phyloP scores from a whole-genome alignment of 2,113 vertebrate species.

The Epinephelus lanceolatus region DNA sequence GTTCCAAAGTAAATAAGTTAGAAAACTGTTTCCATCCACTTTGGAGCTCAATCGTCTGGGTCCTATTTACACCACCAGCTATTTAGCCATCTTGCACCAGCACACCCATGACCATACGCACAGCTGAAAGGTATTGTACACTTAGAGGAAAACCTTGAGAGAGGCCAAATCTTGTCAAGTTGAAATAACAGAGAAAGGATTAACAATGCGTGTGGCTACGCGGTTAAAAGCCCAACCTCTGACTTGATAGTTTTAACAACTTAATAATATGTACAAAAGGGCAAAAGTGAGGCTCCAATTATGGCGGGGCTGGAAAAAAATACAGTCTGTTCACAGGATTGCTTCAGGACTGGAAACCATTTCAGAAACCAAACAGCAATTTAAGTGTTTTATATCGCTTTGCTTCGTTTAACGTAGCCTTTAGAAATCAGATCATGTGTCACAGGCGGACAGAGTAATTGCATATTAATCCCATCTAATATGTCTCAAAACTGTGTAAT shows the following conservation, averaged over 20 bases:
- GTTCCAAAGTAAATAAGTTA: conserved; percentile 78
- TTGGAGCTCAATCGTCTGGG: conserved; percentile 70
- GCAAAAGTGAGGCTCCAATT: conserved; percentile 76
- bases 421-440: conserved; percentile 75
- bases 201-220: conserved; percentile 80
- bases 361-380: conserved; percentile 73
- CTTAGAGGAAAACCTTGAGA: conserved; percentile 71
- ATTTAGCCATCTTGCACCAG: conserved; percentile 72
- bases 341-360: conserved; percentile 81
- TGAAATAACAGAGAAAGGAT: conserved; percentile 78
- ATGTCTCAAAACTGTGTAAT: conserved; percentile 65
- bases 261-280: conserved; percentile 83
- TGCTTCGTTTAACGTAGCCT: conserved; percentile 59
- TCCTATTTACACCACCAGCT: conserved; percentile 77
- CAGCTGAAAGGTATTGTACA: conserved; percentile 80
- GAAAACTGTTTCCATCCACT: conserved; percentile 83
- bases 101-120: conserved; percentile 70
- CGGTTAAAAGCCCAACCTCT: conserved; percentile 73
- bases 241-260: conserved; percentile 84
- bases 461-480: conserved; percentile 75
- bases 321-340: conserved; percentile 73
- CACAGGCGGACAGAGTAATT: conserved; percentile 59
- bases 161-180: conserved; percentile 70
- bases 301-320: conserved; percentile 71
- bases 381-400: conserved; percentile 74